phyloP scores from a whole-genome alignment of 2,113 vertebrate species.

The Opisthocomus hoazin region DNA sequence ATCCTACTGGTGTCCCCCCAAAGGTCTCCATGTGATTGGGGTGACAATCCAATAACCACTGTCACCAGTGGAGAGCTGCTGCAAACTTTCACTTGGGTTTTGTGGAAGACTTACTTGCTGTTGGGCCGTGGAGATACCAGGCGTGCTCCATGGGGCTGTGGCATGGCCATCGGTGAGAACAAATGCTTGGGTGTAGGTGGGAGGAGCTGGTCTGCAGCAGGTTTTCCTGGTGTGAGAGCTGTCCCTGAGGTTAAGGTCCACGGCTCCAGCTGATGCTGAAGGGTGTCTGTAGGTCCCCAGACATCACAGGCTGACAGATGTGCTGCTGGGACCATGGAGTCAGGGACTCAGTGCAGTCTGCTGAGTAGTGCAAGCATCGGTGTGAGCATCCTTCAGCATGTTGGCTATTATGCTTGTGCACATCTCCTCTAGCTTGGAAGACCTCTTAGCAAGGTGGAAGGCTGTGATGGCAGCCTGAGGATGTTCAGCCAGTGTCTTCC shows the following conservation, averaged over 20 bases:
- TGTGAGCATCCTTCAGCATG: rapidly evolving
- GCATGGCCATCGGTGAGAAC: not conserved
- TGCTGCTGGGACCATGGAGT: not conserved
- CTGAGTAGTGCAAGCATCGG: rapidly evolving
- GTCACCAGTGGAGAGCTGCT: not conserved
- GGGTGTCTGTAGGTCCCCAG: not conserved
- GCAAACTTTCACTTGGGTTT: not conserved
- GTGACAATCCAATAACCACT: not conserved
- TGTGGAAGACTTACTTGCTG: not conserved
- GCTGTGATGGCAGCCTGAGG: not conserved
- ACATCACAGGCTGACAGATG: not conserved
- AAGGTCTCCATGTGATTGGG: not conserved
- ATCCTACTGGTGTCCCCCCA: not conserved
- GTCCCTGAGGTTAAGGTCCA: not conserved
- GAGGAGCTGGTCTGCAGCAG: not conserved
- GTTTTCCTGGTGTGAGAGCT: not conserved
- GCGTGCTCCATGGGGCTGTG: rapidly evolving
- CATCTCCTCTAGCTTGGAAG: not conserved
- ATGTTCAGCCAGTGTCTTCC: not conserved
- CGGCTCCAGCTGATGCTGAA: not conserved
- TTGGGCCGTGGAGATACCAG: not conserved
- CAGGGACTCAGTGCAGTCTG: no score
- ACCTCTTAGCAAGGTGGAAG: not conserved
- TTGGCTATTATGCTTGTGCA: not conserved
- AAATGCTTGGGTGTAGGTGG: not conserved